Conservation (phyloP, 2,797 vertebrate genomes). For the Delichon dasypus region DNA sequence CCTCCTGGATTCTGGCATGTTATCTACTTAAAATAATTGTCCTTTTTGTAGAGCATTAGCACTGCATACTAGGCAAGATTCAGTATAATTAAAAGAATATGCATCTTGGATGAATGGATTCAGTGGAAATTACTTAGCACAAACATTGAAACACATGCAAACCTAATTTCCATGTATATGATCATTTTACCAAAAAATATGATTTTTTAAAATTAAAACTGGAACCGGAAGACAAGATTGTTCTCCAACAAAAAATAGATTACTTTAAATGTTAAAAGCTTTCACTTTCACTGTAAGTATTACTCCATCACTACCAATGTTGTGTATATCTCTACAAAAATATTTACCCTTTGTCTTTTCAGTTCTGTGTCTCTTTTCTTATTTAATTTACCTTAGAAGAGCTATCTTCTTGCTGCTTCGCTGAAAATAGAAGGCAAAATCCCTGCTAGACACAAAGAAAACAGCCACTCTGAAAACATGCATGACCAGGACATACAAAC, state of each 20-base stretch:
- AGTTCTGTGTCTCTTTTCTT: neutral
- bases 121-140: neutral
- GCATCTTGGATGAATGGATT: neutral
- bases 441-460: neutral
- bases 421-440: neutral
- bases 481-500: too few species aligned
- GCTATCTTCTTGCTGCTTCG: neutral
- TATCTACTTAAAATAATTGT: neutral
- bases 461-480: neutral
- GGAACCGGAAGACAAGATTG: neutral
- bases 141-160: neutral
- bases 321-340: neutral
- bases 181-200: neutral
- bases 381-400: neutral
- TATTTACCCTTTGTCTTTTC: neutral
- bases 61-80: slow-evolving; percentile 15
- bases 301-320: neutral
- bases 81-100: slow-evolving; percentile 2
- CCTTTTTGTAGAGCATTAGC: neutral
- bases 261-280: neutral
- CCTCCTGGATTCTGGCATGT: slow-evolving; percentile 9
- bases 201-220: neutral
- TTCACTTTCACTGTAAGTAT: neutral
- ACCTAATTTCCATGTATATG: neutral
- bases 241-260: neutral